A percentile compares a stretch with the other conserved stretches of the same genome.
Conservation (phyloP, 1,140 invertebrate species). For the Cydia fagiglandana region DNA sequence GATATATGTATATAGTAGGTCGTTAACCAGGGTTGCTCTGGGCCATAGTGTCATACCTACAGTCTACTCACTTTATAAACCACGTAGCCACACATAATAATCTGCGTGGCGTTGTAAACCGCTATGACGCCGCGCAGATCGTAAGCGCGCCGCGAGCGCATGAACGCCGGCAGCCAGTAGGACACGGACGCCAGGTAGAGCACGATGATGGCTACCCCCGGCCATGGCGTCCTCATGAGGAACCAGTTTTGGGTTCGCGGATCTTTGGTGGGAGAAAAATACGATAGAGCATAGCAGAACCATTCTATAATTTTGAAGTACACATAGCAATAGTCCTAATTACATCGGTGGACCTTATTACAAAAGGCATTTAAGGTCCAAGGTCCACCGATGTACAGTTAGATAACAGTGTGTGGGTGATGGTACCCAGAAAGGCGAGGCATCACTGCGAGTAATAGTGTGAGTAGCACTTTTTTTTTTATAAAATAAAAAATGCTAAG, state of each 20-base stretch:
- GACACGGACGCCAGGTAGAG: constrained; percentile 85
- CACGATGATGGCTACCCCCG: constrained; percentile 79
- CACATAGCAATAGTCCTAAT: too few relatives aligned
- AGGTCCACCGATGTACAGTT: too few relatives aligned
- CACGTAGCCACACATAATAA: constrained; percentile 82
- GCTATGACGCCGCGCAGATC: constrained; percentile 86
- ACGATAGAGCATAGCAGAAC: too few relatives aligned
- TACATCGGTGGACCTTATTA: too few relatives aligned
- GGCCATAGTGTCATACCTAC: constrained; percentile 75
- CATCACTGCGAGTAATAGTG: too few relatives aligned
- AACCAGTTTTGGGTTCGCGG: constrained; percentile 82
- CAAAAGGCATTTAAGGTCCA: too few relatives aligned
- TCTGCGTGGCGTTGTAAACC: constrained; percentile 87
- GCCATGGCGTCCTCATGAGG: constrained; percentile 81
- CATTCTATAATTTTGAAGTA: too few relatives aligned
- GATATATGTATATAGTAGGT: too few relatives aligned
- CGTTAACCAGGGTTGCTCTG: constrained; percentile 47
- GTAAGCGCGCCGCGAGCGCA: constrained; percentile 86
- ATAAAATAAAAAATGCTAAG: too few relatives aligned
- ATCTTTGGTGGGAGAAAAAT: constrained; percentile 72
- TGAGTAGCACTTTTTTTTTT: too few relatives aligned
- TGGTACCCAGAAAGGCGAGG: too few relatives aligned
- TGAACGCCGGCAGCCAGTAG: constrained; percentile 85
- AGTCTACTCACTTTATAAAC: constrained; percentile 81
- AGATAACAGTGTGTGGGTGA: too few relatives aligned